A percentile compares a stretch with the other conserved stretches of the same genome.
These are phyloP conservation scores for Paedocypris micromegethes DNA, from an alignment of 2,797 vertebrate genomes.

Conservation along the genomic window DNA sequence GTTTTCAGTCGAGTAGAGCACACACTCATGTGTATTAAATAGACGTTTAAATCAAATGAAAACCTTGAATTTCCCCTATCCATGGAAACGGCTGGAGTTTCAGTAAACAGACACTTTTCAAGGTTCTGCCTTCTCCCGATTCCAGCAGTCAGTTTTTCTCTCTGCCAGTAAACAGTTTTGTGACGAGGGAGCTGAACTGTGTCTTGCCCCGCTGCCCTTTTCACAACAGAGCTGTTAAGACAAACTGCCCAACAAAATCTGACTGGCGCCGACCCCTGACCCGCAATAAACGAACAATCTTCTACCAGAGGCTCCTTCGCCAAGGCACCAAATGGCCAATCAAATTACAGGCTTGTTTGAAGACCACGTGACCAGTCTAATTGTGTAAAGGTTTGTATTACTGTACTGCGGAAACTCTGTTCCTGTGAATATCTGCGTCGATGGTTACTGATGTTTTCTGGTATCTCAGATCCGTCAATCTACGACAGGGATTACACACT, in stretches of 20 bases:
- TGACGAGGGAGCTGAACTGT: constrained; percentile 30
- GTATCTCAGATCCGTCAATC: too few species aligned
- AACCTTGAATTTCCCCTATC: too few species aligned
- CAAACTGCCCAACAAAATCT: constrained; percentile 28
- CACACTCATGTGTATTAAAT: too few species aligned
- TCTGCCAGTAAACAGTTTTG: constrained; percentile 26
- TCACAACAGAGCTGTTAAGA: constrained; percentile 40
- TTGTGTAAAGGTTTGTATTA: constrained; percentile 4
- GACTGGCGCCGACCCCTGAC: constrained; percentile 27
- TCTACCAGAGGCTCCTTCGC: constrained; percentile 14
- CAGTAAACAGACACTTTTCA: too few species aligned
- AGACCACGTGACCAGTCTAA: not conserved
- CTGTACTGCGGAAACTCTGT: too few species aligned
- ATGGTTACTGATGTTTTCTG: too few species aligned
- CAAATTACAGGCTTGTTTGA: constrained; percentile 17
- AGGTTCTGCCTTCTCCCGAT: too few species aligned
- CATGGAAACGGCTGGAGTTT: too few species aligned
- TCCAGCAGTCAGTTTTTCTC: not conserved
- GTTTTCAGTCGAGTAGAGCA: too few species aligned
- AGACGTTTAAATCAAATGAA: too few species aligned
- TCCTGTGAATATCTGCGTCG: too few species aligned
- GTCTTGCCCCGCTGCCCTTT: constrained; percentile 21
- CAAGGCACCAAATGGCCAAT: constrained; percentile 9
- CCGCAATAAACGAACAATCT: constrained; percentile 33
- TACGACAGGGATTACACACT: too few species aligned